Conservation (phyloP, 2,113 vertebrate species). For the Tichodroma muraria region DNA sequence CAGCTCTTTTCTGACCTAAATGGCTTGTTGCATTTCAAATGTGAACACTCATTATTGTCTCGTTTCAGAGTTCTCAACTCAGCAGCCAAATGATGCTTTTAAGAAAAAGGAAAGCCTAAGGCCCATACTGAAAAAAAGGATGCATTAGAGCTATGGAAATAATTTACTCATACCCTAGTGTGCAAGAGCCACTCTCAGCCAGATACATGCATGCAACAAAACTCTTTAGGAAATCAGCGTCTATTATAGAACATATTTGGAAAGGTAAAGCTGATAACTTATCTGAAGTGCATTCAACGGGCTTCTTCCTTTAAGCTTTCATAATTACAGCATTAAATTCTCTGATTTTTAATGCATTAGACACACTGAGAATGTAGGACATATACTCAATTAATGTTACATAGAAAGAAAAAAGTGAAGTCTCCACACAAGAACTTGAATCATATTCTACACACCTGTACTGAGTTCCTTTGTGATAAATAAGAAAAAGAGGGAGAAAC, state of each 20-base stretch:
- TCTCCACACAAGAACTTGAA: background rate
- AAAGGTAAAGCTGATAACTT: conserved; percentile 16
- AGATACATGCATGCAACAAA: rapidly evolving
- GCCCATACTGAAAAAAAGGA: background rate
- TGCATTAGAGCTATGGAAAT: background rate
- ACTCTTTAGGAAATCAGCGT: background rate
- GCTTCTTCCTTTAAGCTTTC: background rate
- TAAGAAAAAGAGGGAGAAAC: background rate
- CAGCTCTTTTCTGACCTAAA: background rate
- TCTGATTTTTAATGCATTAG: background rate
- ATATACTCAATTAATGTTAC: background rate
- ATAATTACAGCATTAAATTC: background rate
- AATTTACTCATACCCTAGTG: background rate
- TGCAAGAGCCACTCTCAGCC: background rate
- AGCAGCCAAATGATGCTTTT: background rate
- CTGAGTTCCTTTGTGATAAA: background rate
- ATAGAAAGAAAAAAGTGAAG: background rate
- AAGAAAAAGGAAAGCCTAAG: background rate
- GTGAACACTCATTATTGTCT: background rate
- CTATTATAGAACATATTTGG: background rate
- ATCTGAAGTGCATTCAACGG: background rate
- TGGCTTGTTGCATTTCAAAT: background rate
- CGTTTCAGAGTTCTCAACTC: background rate
- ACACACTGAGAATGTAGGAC: background rate
- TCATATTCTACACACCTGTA: background rate